Conservation (phyloP, 2,113 vertebrate genomes). For the Channa maculata region DNA sequence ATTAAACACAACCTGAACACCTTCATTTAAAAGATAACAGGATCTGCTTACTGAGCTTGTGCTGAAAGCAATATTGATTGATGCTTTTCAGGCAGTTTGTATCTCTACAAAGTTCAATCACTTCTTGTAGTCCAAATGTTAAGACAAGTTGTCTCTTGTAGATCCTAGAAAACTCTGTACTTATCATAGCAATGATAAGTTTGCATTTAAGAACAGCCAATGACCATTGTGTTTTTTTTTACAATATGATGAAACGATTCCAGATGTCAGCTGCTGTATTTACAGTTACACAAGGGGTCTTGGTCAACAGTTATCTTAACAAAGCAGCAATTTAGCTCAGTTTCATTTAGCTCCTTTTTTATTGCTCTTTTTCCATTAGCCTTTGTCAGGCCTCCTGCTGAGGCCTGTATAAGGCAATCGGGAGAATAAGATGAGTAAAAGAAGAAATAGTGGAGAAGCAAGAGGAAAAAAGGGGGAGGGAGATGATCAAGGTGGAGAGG, state of each 20-base stretch:
- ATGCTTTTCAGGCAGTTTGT: conserved; percentile 19
- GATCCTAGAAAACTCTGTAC: conserved; percentile 1
- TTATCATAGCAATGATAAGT: background rate
- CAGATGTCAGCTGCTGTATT: background rate
- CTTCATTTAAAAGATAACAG: conserved; percentile 40
- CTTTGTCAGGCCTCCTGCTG: conserved; percentile 22
- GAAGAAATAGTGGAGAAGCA: conserved; percentile 1
- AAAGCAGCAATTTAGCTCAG: background rate
- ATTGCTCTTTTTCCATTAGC: background rate
- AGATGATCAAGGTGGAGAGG: conserved; percentile 5
- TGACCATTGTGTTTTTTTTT: background rate
- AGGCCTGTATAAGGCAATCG: conserved; percentile 2
- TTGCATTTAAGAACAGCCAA: background rate
- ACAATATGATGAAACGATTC: background rate
- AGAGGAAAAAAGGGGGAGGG: background rate
- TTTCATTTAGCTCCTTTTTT: conserved; percentile 23
- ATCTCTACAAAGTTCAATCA: conserved; percentile 8
- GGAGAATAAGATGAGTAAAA: conserved; percentile 11
- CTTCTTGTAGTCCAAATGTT: background rate
- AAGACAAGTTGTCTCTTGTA: background rate
- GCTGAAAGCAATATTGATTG: conserved; percentile 13
- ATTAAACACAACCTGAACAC: conserved; percentile 42
- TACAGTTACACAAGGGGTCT: background rate
- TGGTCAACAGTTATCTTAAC: conserved; percentile 26
- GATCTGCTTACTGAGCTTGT: conserved; percentile 26